A percentile compares a stretch with the other conserved stretches of the same genome.
phyloP scores from a whole-genome alignment of 1,140 invertebrate species.

The Agraylea sexmaculata region DNA sequence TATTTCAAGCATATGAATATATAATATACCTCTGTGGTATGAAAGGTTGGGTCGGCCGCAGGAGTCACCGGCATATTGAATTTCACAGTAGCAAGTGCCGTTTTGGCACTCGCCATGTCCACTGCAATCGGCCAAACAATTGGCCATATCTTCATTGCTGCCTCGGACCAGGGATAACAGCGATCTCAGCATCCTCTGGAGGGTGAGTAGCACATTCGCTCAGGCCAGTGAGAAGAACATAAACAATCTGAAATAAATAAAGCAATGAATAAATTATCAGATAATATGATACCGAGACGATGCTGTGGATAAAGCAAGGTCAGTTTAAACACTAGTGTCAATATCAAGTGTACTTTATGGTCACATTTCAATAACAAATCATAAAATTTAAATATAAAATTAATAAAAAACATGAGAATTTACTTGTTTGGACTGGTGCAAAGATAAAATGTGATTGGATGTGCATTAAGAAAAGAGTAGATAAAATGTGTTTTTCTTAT shows the following conservation, averaged over 20 bases:
- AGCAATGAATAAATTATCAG: not conserved
- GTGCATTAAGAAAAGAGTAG: too few relatives aligned
- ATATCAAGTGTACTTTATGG: too few relatives aligned
- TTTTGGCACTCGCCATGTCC: slow-evolving; percentile 86
- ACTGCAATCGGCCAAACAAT: slow-evolving; percentile 56
- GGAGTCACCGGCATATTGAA: slow-evolving; percentile 50
- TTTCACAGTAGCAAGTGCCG: slow-evolving; percentile 83
- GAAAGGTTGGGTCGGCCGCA: slow-evolving; percentile 50
- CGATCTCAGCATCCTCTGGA: slow-evolving; percentile 33
- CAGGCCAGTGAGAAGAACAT: slow-evolving; percentile 13
- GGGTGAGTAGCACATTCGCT: slow-evolving; percentile 24
- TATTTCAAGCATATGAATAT: too few relatives aligned
- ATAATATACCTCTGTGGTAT: slow-evolving; percentile 47
- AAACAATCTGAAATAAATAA: not conserved
- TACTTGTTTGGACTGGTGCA: too few relatives aligned
- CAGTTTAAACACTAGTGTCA: too few relatives aligned
- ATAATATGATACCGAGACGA: not conserved
- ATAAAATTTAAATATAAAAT: too few relatives aligned
- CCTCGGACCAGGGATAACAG: slow-evolving; percentile 24
- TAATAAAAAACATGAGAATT: too few relatives aligned
- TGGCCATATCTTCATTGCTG: slow-evolving; percentile 24
- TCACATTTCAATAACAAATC: too few relatives aligned
- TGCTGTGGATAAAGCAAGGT: not conserved
- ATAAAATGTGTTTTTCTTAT: too few relatives aligned
- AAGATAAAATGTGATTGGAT: too few relatives aligned